Evolutionary conservation across 2,797 vertebrate species (phyloP), one percentile per base, ranked within the genome.

Genomic region (Phalloptychus januarius): DNA sequence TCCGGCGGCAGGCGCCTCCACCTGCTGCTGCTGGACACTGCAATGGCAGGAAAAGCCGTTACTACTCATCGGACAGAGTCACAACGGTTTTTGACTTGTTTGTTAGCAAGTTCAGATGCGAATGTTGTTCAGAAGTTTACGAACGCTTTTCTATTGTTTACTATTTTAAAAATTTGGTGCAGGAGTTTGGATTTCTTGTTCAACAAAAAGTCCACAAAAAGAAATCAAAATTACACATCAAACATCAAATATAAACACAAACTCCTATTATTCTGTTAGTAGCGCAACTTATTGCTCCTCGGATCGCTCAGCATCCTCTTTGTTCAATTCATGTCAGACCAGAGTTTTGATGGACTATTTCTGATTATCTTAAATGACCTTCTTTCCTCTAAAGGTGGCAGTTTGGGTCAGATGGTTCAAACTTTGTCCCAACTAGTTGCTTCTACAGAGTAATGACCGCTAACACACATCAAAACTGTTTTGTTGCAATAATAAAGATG

Each of bases 1-100:
- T 99, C 98, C 65, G 97, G 98, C 56, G 98, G 97, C 94, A 99
- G 95, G 91, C 98, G 97, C 93, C 98, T 96, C 98, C 98, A 99
- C 94, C 98, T 96, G 95, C 96, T 97, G 95, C 96, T 97, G 93
- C 98, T 98, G 95, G 96, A 91, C 83, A 92, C 89, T 94, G 83
- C 77, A 12, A 65, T 86, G 63, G 83, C 7, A 77, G 77, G 71
- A 52, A 81, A 23, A 58, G 76, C 56, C 85, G 75, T 44, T 50
- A 20, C 38, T 12, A 81, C 76, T 46, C 0, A 4, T 74, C 38
- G 0, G 8, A 84, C 42, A 82, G 71, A 77, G 45, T 74, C 2
- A 67, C 6, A 48, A 67, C 11, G 25, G 65, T n/a, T n/a, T 7
- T 42, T 10, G 65, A 23, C 23, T 67, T 7, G 20, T 10, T 65